phyloP scores from a whole-genome alignment of 1,140 invertebrate species.

The Sycophaga agraensis region DNA sequence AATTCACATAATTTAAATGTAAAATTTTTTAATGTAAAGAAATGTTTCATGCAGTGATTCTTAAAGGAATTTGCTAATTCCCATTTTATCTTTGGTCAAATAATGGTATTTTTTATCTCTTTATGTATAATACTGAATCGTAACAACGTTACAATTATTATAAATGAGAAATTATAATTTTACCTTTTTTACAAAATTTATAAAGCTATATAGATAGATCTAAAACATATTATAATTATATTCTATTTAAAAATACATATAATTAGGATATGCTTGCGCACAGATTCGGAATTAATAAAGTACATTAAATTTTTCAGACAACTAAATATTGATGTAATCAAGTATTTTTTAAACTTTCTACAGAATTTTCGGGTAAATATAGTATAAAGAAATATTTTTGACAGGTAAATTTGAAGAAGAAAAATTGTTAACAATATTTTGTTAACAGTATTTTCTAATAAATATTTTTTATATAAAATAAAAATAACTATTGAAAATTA shows the following conservation, averaged over 20 bases:
- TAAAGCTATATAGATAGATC: constrained; percentile 23
- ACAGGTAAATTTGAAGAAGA: no score
- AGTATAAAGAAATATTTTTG: no score
- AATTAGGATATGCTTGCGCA: neutral
- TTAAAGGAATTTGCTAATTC: neutral
- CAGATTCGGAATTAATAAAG: neutral
- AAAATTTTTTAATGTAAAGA: neutral
- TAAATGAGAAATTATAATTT: constrained; percentile 3
- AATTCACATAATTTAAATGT: neutral
- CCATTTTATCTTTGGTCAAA: neutral
- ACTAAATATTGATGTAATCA: neutral
- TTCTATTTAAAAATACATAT: neutral
- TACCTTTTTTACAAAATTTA: constrained; percentile 17
- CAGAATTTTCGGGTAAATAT: neutral
- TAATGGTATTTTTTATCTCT: constrained; percentile 1
- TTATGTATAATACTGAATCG: constrained; percentile 23
- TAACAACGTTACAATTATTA: constrained; percentile 12
- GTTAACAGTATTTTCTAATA: no score
- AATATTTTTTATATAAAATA: no score
- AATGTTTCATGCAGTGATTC: neutral
- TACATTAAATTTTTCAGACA: neutral
- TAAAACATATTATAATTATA: constrained; percentile 4
- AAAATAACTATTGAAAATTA: no score
- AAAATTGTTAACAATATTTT: no score
- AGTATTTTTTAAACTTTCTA: neutral